Conservation (phyloP, 23 tunicate species). For the Aplidium turbinatum region DNA sequence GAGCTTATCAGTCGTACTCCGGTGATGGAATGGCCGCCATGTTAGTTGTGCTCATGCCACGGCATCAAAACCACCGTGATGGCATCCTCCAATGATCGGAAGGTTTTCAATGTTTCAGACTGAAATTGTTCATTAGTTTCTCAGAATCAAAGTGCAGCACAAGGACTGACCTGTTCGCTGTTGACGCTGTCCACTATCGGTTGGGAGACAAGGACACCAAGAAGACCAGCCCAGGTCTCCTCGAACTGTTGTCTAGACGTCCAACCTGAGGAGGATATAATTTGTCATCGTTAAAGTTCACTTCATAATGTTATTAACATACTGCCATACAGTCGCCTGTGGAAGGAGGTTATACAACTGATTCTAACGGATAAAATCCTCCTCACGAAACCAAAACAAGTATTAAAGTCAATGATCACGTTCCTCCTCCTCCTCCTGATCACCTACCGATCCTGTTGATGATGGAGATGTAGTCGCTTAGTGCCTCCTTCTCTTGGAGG, state of each 20-base stretch:
- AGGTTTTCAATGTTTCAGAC: too few species aligned
- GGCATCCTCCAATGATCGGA: too few species aligned
- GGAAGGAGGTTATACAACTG: too few species aligned
- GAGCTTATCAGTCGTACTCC: too few species aligned
- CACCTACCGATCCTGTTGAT: slow-evolving; percentile 65
- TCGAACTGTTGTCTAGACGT: slow-evolving; percentile 69
- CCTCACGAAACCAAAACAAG: too few species aligned
- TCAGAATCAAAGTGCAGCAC: neutral
- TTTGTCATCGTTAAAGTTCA: too few species aligned
- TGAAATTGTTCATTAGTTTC: neutral
- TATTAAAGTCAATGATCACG: neutral
- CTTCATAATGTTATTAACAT: too few species aligned
- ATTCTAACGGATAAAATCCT: too few species aligned
- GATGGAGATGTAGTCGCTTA: slow-evolving; percentile 47
- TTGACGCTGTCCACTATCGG: slow-evolving; percentile 14
- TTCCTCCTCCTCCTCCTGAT: neutral
- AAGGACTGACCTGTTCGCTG: slow-evolving; percentile 12
- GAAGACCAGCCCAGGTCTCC: slow-evolving; percentile 80
- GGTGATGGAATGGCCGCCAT: too few species aligned
- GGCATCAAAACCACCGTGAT: too few species aligned
- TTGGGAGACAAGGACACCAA: slow-evolving; percentile 92
- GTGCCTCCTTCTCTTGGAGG: slow-evolving; percentile 78
- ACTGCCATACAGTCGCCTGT: too few species aligned
- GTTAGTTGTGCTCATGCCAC: too few species aligned
- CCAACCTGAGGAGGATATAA: slow-evolving; percentile 79